Percentiles rank a stretch among this genome's conserved stretches.
These are phyloP conservation scores for Tetragnatha montana DNA, from an alignment of 2,888 invertebrate genomes.

Conservation along the genomic window DNA sequence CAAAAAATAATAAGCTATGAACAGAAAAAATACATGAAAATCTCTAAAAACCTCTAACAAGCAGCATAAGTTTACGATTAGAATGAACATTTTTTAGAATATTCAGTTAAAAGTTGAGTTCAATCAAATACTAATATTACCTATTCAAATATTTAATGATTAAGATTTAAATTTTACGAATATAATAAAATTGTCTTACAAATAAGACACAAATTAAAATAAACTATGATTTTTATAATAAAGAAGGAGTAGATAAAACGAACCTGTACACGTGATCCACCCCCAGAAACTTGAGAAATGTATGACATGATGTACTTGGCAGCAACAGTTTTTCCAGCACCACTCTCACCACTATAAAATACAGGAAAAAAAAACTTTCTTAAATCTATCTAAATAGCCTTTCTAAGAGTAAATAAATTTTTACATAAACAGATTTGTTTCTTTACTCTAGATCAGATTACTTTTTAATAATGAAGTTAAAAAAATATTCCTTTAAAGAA, in stretches of 20 bases:
- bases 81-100: too few species aligned
- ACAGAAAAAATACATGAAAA: too few species aligned
- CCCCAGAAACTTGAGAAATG: constrained; percentile 89
- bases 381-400: background rate
- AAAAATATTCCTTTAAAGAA: background rate
- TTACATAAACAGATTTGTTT: too few species aligned
- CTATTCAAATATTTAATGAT: background rate
- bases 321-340: constrained; percentile 97
- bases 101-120: too few species aligned
- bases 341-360: constrained; percentile 88
- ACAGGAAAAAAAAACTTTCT: background rate
- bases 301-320: constrained; percentile 95
- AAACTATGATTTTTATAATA: too few species aligned
- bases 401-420: too few species aligned
- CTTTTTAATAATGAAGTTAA: background rate
- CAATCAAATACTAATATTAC: background rate
- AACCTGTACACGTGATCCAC: constrained; percentile 81
- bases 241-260: constrained; percentile 28
- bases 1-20: background rate
- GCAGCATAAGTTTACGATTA: too few species aligned
- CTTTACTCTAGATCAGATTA: too few species aligned
- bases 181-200: too few species aligned
- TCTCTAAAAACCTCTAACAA: too few species aligned
- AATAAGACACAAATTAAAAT: background rate
- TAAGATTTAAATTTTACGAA: background rate